These are phyloP conservation scores for Alviniconcha strummeri DNA, from an alignment of 2,888 invertebrate species.

Conservation along the genomic window DNA sequence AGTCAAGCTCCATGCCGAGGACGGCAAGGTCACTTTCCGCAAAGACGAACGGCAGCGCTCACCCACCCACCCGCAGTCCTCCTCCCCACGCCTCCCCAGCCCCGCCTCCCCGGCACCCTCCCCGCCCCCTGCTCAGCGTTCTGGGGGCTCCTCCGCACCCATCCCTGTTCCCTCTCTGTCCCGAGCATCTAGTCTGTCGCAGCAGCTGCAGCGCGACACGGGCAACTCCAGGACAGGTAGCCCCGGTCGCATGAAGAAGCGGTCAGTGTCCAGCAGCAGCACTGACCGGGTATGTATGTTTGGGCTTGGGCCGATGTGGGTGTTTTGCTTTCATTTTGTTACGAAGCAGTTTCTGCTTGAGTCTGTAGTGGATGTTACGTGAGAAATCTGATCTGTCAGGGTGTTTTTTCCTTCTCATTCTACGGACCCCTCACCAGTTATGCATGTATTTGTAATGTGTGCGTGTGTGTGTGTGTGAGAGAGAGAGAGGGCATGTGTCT, in stretches of 20 bases:
- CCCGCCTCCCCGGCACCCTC: conserved; percentile 13
- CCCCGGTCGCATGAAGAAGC: conserved; percentile 53
- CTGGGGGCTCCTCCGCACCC: conserved; percentile 13
- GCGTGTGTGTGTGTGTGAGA: too few species aligned
- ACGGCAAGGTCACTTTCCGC: conserved; percentile 52
- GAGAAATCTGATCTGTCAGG: too few species aligned
- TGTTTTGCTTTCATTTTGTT: too few species aligned
- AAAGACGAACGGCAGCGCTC: conserved; percentile 39
- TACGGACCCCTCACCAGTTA: too few species aligned
- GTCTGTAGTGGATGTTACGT: too few species aligned
- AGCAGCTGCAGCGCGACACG: conserved; percentile 22
- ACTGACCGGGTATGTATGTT: background rate
- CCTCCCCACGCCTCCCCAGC: background rate
- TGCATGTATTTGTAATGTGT: too few species aligned
- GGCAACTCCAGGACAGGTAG: conserved; percentile 47
- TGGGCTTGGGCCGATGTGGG: too few species aligned
- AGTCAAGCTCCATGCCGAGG: conserved; percentile 50
- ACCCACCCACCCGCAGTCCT: background rate
- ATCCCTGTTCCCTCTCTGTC: conserved; percentile 28
- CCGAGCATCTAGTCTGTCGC: conserved; percentile 37
- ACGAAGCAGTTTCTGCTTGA: too few species aligned
- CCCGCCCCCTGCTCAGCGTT: conserved; percentile 19
- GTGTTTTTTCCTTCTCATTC: too few species aligned
- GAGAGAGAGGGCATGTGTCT: too few species aligned
- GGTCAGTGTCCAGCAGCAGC: conserved; percentile 14